Conservation (phyloP, 2,113 vertebrate genomes). For the Martes martes region DNA sequence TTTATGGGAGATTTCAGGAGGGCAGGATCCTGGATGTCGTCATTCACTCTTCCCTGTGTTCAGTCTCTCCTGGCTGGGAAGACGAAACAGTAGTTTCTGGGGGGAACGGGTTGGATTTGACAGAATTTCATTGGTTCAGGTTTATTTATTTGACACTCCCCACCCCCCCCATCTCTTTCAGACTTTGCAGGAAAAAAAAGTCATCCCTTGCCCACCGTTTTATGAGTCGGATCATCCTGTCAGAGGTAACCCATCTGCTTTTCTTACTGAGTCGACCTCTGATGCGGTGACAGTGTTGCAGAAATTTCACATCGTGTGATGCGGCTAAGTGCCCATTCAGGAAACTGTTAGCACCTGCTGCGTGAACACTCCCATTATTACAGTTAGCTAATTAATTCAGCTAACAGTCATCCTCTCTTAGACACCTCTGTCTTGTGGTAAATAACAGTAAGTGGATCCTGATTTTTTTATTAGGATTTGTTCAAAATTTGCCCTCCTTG, state of each 20-base stretch:
- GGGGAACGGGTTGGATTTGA: neutral
- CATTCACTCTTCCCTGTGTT: neutral
- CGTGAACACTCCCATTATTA: neutral
- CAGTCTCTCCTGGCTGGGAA: neutral
- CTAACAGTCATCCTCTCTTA: neutral
- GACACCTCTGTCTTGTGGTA: neutral
- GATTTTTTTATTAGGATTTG: neutral
- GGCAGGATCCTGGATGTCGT: fast-evolving
- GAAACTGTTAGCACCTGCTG: neutral
- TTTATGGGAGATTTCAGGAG: neutral
- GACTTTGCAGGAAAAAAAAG: slow-evolving; percentile 94
- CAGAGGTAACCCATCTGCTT: slow-evolving; percentile 85
- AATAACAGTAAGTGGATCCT: neutral
- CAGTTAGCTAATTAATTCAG: neutral
- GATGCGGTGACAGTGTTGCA: neutral
- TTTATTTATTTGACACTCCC: neutral
- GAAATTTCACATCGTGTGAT: neutral
- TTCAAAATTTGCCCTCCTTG: neutral
- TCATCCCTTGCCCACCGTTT: slow-evolving; percentile 93
- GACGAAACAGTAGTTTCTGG: neutral
- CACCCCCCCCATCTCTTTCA: slow-evolving; percentile 73
- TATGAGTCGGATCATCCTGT: slow-evolving; percentile 93
- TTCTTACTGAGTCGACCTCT: neutral
- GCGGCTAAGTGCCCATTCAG: fast-evolving
- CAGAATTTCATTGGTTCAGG: neutral